These are phyloP conservation scores for Urophycis tenuis DNA, from an alignment of 2,797 vertebrate species.

Conservation along the genomic window DNA sequence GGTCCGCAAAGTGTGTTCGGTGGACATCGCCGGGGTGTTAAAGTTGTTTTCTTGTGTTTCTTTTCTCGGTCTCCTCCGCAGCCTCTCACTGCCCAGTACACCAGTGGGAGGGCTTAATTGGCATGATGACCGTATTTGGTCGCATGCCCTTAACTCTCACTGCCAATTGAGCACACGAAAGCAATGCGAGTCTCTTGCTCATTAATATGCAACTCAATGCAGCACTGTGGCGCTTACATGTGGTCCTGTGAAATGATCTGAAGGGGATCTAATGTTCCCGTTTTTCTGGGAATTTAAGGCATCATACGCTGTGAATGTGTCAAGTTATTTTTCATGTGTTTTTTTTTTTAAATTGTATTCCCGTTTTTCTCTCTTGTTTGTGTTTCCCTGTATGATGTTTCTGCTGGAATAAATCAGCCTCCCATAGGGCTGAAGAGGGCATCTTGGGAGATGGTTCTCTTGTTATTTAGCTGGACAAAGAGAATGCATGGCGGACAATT, in stretches of 20 bases:
- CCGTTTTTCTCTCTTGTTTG: neutral
- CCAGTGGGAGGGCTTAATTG: conserved; percentile 45
- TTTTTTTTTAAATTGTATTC: neutral
- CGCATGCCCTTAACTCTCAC: conserved; percentile 39
- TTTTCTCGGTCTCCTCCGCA: conserved; percentile 40
- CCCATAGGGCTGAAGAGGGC: conserved; percentile 19
- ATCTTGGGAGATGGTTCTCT: conserved; percentile 32
- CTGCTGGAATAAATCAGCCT: conserved; percentile 27
- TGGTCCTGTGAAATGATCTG: neutral
- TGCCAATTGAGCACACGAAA: conserved; percentile 52
- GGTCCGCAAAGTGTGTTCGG: neutral
- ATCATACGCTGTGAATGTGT: conserved; percentile 21
- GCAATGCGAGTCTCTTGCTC: conserved; percentile 45
- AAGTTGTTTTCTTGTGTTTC: conserved; percentile 34
- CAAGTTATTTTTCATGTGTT: too few species aligned
- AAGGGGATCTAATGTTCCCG: neutral
- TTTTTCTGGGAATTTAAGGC: conserved; percentile 8
- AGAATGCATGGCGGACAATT: conserved; percentile 22
- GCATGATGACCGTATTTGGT: conserved; percentile 54
- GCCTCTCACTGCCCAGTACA: conserved; percentile 25
- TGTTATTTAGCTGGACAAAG: conserved; percentile 11
- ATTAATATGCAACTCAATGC: conserved; percentile 49
- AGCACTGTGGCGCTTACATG: conserved; percentile 22
- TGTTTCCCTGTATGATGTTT: conserved; percentile 18
- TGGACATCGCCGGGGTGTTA: neutral